phyloP scores from a whole-genome alignment of 2,797 vertebrate genomes.

The Danio choprae region DNA sequence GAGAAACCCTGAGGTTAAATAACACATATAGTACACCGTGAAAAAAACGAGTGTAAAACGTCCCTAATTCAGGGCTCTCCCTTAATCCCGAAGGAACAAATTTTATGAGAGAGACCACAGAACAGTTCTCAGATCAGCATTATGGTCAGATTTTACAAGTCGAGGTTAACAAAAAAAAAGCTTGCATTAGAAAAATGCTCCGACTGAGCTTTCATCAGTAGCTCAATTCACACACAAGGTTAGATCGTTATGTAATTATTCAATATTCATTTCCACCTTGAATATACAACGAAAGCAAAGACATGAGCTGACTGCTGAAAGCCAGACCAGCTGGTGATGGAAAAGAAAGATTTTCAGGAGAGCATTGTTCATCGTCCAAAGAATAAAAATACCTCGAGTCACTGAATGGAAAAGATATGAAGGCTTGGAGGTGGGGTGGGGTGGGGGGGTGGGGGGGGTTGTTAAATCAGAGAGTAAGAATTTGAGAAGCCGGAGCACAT shows the following conservation, averaged over 20 bases:
- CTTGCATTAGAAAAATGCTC: background rate
- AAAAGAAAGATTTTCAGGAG: constrained; percentile 11
- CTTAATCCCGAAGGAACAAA: constrained; percentile 5
- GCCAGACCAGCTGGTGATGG: constrained; percentile 11
- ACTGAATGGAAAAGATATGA: constrained; percentile 69
- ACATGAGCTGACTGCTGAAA: constrained; percentile 26
- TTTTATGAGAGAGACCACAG: constrained; percentile 25
- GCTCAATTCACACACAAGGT: constrained; percentile 21
- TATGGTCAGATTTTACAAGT: background rate
- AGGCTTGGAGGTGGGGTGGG: constrained; percentile 61
- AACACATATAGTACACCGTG: background rate
- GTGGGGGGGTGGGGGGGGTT: constrained; percentile 64
- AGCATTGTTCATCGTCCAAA: constrained; percentile 67
- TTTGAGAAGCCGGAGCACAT: constrained; percentile 69
- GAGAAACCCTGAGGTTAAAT: constrained; percentile 36
- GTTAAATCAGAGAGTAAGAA: constrained; percentile 70
- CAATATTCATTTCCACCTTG: constrained; percentile 21
- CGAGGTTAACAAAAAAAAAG: background rate
- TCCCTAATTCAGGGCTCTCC: background rate
- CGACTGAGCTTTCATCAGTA: constrained; percentile 3
- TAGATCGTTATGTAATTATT: constrained; percentile 27
- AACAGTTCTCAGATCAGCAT: constrained; percentile 2
- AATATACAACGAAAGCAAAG: constrained; percentile 34
- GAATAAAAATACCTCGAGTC: constrained; percentile 68
- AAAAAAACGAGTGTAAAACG: constrained; percentile 12